These are phyloP conservation scores for Crocallis elinguaria DNA, from an alignment of 2,888 invertebrate genomes.

Conservation along the genomic window DNA sequence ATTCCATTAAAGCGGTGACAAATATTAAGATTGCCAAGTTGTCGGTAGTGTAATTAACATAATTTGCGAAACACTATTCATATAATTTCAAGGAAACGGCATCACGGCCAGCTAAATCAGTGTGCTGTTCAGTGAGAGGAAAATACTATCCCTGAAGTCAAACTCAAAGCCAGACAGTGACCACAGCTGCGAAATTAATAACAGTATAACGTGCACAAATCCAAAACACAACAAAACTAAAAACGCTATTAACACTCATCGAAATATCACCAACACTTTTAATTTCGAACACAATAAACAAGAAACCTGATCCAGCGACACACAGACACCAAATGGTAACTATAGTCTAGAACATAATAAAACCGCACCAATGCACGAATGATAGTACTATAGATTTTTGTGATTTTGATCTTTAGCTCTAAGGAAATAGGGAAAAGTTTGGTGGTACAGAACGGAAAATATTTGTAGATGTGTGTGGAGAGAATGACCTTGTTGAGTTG, in stretches of 20 bases:
- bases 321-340: conserved; percentile 54
- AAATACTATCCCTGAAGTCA: not conserved
- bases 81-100: no score
- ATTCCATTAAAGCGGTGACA: conserved; percentile 14
- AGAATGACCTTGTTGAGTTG: conserved; percentile 51
- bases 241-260: conserved; percentile 13
- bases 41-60: conserved; percentile 13
- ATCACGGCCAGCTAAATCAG: no score
- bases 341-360: conserved; percentile 44
- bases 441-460: conserved; percentile 24
- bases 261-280: conserved; percentile 35
- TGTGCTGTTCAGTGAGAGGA: no score
- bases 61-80: not conserved
- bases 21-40: conserved; percentile 20
- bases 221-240: conserved; percentile 1
- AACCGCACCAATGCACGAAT: conserved; percentile 30
- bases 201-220: no score
- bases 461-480: conserved; percentile 34
- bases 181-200: no score
- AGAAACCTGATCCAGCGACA: conserved; percentile 52
- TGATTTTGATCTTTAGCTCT: conserved; percentile 39
- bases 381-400: conserved; percentile 20
- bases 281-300: conserved; percentile 34
- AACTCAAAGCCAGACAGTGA: conserved; percentile 1
- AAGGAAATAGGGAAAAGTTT: conserved; percentile 36